Conservation (phyloP, 53 echinoderm and acorn worm genomes). For the Echinarachnius parma region DNA sequence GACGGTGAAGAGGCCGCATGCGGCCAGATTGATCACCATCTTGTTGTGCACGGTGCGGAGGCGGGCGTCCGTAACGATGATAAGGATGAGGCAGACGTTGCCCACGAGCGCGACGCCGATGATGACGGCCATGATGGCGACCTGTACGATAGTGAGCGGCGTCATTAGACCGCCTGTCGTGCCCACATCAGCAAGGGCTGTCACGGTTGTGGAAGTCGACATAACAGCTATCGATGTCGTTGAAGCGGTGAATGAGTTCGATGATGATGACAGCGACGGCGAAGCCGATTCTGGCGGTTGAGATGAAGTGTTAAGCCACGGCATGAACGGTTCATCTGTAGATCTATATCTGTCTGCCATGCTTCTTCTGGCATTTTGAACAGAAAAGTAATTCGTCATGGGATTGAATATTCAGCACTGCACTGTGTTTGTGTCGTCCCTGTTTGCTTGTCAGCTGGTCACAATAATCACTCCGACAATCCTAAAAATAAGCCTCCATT, state of each 20-base stretch:
- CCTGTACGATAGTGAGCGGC: slow-evolving; percentile 32
- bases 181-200: no score
- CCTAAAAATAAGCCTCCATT: no score
- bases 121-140: slow-evolving; percentile 66
- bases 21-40: slow-evolving; percentile 84
- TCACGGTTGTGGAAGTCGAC: not conserved
- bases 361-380: not conserved
- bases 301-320: no score
- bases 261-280: not conserved
- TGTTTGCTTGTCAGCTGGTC: no score
- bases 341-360: slow-evolving; percentile 5
- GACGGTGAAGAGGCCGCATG: slow-evolving; percentile 81
- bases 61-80: slow-evolving; percentile 69
- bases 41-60: slow-evolving; percentile 85
- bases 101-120: slow-evolving; percentile 63
- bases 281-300: not conserved
- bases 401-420: no score
- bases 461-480: no score
- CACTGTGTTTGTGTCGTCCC: no score
- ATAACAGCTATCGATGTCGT: slow-evolving; percentile 23
- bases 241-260: not conserved
- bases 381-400: no score
- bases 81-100: slow-evolving; percentile 70
- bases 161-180: not conserved
- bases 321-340: not conserved